phyloP scores from a whole-genome alignment of 1,140 invertebrate genomes.

The Triops cancriformis region DNA sequence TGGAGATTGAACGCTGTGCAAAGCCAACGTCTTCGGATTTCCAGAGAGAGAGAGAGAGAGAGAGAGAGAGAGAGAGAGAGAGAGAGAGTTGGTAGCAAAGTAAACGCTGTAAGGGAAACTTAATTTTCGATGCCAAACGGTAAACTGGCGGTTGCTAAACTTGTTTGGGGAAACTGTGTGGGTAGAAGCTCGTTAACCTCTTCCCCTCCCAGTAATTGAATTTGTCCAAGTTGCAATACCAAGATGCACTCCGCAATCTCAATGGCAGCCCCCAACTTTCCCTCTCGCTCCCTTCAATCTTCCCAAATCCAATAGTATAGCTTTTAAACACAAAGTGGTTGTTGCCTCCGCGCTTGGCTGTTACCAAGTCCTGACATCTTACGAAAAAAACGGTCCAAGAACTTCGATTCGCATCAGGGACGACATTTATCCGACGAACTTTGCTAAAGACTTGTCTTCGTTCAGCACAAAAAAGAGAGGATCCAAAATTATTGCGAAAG shows the following conservation, averaged over 20 bases:
- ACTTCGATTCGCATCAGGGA: too few species aligned
- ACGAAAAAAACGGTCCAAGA: not conserved
- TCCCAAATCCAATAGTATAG: not conserved
- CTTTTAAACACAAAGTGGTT: not conserved
- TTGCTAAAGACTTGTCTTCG: too few species aligned
- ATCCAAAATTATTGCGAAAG: too few species aligned
- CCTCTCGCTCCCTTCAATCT: not conserved
- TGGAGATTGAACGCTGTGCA: not conserved
- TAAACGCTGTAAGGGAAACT: not conserved
- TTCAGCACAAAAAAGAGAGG: too few species aligned
- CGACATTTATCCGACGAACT: too few species aligned
- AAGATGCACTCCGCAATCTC: not conserved
- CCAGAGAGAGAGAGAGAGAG: too few species aligned
- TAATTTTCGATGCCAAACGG: slow-evolving; percentile 13
- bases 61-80: too few species aligned
- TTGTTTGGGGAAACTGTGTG: slow-evolving; percentile 4
- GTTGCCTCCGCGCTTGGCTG: not conserved
- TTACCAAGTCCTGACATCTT: not conserved
- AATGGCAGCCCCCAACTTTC: not conserved
- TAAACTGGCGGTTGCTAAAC: not conserved
- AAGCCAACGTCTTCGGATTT: not conserved
- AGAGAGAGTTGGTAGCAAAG: too few species aligned
- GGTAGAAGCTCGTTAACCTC: slow-evolving; percentile 2
- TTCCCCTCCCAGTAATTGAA: not conserved
- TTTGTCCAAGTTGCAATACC: not conserved